phyloP scores from a whole-genome alignment of 2,113 vertebrate genomes.

The Chaetodon trifascialis region DNA sequence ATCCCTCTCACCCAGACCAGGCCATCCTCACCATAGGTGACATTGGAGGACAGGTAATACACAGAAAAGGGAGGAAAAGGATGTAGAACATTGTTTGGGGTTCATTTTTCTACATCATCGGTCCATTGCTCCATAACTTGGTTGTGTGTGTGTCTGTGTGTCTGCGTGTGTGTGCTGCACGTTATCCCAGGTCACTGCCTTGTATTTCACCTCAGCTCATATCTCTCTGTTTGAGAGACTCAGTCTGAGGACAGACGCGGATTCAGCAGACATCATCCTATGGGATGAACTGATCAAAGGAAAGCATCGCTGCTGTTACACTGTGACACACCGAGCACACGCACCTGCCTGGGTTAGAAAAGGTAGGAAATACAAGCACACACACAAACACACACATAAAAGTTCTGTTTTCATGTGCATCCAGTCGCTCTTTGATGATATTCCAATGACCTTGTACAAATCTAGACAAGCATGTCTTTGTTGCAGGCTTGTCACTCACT shows the following conservation, averaged over 20 bases:
- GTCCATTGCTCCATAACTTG: background rate
- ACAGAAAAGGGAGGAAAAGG: background rate
- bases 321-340: constrained; percentile 82
- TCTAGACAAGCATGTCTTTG: background rate
- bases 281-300: constrained; percentile 87
- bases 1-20: constrained; percentile 79
- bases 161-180: constrained; percentile 28
- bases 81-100: background rate
- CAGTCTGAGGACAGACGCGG: constrained; percentile 64
- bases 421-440: constrained; percentile 2
- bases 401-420: background rate
- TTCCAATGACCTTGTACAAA: background rate
- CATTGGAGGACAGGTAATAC: constrained; percentile 86
- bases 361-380: constrained; percentile 77
- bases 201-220: constrained; percentile 82
- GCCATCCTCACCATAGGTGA: constrained; percentile 87
- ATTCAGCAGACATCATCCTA: constrained; percentile 76
- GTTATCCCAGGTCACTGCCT: constrained; percentile 80
- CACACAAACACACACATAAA: background rate
- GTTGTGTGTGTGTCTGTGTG: constrained; percentile 17
- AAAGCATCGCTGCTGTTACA: constrained; percentile 83
- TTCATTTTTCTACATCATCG: background rate
- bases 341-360: constrained; percentile 85
- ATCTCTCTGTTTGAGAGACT: constrained; percentile 82
- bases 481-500: background rate